phyloP scores from a whole-genome alignment of 2,888 invertebrate genomes.

The Eurytoma adleriae region DNA sequence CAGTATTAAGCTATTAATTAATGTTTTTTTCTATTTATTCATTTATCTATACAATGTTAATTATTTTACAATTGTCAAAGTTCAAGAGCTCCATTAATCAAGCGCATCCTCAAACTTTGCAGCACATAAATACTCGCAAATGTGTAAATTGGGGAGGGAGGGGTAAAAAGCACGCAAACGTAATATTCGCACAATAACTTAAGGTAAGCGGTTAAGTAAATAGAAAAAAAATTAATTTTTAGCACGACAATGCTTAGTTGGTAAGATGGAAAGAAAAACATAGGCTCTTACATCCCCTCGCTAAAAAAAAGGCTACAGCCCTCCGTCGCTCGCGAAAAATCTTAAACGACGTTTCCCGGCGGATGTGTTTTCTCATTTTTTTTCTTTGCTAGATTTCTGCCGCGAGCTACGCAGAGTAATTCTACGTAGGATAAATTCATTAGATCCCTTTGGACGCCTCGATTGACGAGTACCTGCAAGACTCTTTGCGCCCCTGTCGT shows the following conservation, averaged over 20 bases:
- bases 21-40: conserved; percentile 53
- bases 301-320: conserved; percentile 25
- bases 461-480: conserved; percentile 36
- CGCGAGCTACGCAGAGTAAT: too few relatives aligned
- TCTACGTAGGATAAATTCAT: conserved; percentile 21
- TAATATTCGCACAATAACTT: conserved; percentile 46
- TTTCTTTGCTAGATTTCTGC: conserved; percentile 15
- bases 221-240: conserved; percentile 56
- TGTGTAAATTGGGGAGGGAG: neutral
- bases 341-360: neutral
- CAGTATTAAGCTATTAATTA: conserved; percentile 53
- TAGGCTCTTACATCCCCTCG: conserved; percentile 49
- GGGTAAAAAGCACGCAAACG: conserved; percentile 37
- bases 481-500: conserved; percentile 28
- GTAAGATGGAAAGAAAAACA: conserved; percentile 43
- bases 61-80: conserved; percentile 43
- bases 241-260: conserved; percentile 50
- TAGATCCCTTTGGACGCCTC: conserved; percentile 29
- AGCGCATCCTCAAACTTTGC: conserved; percentile 15
- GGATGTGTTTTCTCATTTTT: conserved; percentile 14
- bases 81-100: neutral
- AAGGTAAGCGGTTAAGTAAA: conserved; percentile 44
- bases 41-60: conserved; percentile 49
- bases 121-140: conserved; percentile 41
- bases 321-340: neutral